Conservation (phyloP, 2,113 vertebrate species). For the Pogona vitticeps region DNA sequence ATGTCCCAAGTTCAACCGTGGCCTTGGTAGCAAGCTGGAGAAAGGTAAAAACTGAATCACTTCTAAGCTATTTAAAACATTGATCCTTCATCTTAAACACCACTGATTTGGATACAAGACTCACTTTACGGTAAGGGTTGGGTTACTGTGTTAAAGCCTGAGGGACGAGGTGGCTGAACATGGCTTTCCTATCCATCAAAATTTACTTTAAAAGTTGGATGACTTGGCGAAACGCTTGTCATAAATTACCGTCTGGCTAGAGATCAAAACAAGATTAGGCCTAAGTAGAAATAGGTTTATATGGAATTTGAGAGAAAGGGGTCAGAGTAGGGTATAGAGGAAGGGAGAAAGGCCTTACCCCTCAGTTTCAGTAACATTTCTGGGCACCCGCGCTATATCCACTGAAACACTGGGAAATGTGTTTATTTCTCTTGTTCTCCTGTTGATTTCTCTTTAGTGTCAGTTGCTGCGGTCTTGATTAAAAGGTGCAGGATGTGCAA, state of each 20-base stretch:
- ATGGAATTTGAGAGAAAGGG: not conserved
- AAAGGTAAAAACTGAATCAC: slow-evolving; percentile 53
- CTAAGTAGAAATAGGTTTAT: slow-evolving; percentile 71
- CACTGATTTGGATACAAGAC: slow-evolving; percentile 1
- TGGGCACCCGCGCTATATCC: not conserved
- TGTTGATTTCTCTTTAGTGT: no score
- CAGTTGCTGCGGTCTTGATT: no score
- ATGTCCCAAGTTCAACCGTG: slow-evolving; percentile 67
- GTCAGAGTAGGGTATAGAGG: not conserved
- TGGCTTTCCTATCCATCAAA: slow-evolving; percentile 74
- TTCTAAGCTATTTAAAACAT: slow-evolving; percentile 67
- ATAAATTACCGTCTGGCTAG: slow-evolving; percentile 76
- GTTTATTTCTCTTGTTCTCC: slow-evolving; percentile 11
- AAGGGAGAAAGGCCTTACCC: not conserved
- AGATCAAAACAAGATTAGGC: slow-evolving; percentile 79
- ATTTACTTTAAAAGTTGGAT: slow-evolving; percentile 77
- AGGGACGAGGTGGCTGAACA: slow-evolving; percentile 74
- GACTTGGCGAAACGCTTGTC: slow-evolving; percentile 75
- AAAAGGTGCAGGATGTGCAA: not conserved
- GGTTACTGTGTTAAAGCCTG: slow-evolving; percentile 30
- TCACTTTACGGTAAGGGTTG: not conserved
- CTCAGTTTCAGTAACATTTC: slow-evolving; percentile 71
- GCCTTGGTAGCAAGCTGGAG: not conserved
- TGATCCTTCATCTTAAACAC: not conserved
- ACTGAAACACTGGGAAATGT: slow-evolving; percentile 55